Evolutionary conservation across 2,888 invertebrate species (phyloP).

Genomic region (Parthenolecanium corni): DNA sequence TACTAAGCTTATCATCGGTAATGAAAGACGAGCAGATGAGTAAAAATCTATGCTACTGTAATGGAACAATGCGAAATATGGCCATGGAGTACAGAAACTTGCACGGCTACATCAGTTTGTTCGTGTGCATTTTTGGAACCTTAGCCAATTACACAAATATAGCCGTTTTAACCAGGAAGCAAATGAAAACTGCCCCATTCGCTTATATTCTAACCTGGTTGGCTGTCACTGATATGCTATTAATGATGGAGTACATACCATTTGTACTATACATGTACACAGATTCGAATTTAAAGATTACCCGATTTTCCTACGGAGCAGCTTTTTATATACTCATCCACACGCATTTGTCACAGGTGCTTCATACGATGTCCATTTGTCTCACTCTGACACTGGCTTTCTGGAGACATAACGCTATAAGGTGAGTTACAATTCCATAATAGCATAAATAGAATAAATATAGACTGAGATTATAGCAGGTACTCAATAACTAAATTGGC

Average conservation of each 20-base stretch:
- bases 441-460: background rate
- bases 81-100: slow-evolving; percentile 51
- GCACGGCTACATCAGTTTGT: slow-evolving; percentile 71
- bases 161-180: slow-evolving; percentile 69
- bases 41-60: slow-evolving; percentile 29
- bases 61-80: slow-evolving; percentile 43
- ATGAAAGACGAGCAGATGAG: background rate
- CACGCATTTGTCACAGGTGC: slow-evolving; percentile 66
- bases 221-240: slow-evolving; percentile 77
- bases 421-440: slow-evolving; percentile 43
- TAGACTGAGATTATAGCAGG: background rate
- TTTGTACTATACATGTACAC: slow-evolving; percentile 58
- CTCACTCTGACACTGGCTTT: slow-evolving; percentile 68
- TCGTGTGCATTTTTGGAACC: slow-evolving; percentile 76
- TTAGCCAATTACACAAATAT: slow-evolving; percentile 78
- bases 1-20: too few species aligned
- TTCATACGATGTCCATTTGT: slow-evolving; percentile 74
- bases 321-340: slow-evolving; percentile 65
- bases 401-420: slow-evolving; percentile 75
- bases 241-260: slow-evolving; percentile 77
- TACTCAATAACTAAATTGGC: too few species aligned
- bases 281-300: slow-evolving; percentile 46
- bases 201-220: slow-evolving; percentile 74
- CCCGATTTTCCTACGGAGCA: slow-evolving; percentile 57
- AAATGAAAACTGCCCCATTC: slow-evolving; percentile 70